Evolutionary conservation across 2,888 invertebrate species (phyloP), one percentile per base, ranked within the genome.

Genomic region (Caenorhabditis sulstoni): DNA sequence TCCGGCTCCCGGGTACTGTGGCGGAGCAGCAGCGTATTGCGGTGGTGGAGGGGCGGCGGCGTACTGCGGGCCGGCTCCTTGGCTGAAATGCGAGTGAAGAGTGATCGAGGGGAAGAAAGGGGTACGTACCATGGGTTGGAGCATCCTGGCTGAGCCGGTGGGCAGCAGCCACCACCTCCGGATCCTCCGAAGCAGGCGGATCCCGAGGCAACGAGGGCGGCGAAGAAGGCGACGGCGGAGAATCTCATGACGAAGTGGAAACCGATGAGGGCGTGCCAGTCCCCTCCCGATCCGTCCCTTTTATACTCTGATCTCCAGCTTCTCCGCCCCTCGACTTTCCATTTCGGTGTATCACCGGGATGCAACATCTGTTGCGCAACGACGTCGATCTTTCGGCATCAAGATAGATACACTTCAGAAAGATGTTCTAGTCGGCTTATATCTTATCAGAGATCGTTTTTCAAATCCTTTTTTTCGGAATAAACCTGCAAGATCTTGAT

Each of bases 141-240:
- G 47, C 83, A 81, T 50, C 50, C 14, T 53, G 83, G 79, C 47
- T 70, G 62, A 39, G 83, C 65, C 44, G 68, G 66, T 41, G 78
- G 78, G 49, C 82, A 82, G 65, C 83, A 83, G 16, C 70, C 66
- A 55, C 80, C 70, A 22, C 79, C 80, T 49, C 71, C 71, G 12
- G 37, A 29, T 53, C 61, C 62, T 59, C 78, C 78, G 52, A 77
- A 50, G 58, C 83, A 80, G 22, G 65, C 68, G 9, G 61, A 61
- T 37, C 83, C 81, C 44, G 75, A 65, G 20, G 77, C 64, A 16
- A 70, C 65, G 14, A 77, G 64, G 29, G 65, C 68, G 47, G 65
- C 64, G 65, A 65, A 23, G 52, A 77, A 57, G 16, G 71, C 59
- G 45, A 57, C 35, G 55, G 65, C 64, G 22, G 58, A 65, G 53